Base-by-base conservation (phyloP, 2,888 invertebrate species). In the Hymenopus coronatus region DNA sequence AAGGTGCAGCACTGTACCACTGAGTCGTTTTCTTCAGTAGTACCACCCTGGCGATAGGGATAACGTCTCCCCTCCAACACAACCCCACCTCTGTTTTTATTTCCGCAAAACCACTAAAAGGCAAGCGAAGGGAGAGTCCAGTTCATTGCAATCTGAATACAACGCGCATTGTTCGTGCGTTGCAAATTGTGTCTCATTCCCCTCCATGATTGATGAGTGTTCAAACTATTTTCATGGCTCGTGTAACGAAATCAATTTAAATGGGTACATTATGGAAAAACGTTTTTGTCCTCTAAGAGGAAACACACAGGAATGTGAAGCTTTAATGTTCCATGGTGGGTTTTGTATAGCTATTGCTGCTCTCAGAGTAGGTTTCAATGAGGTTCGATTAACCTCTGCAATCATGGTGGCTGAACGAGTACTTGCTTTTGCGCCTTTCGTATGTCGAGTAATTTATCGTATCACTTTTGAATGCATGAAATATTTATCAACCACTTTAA, bases 171-270 rank as follows among this genome's bases (percentile, higher is more conserved):
- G 54, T 87, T 87, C 87, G 87, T 87, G 87, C 87, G 87, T 87
- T 87, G 33, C 87, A 87, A 87, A 87, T 87, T 87, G 86, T n/a
- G 82, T 82, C 82, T 87, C 82, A 82, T 70, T 70, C 54, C 82
- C 82, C 30, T 82, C 33, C 54, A 30, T 88, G 88, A 85, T 85
- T 88, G 85, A 88, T 88, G 33, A 70, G 40, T 46, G 40, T 82
- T 82, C 54, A 89, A 70, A 87, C 83, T 89, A 33, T 89, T 88
- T 88, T 82, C 88, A 33, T 87, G 89, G 83, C 30, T 84, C 89
- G 30, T 30, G 33, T 46, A 85, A 81, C 82, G 85, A 70, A 82
- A n/a, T 87, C 46, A 84, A 89, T 87, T 85, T 46, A 87, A 89
- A 84, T 87, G 70, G 85, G 84, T 28, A 27, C 28, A 87, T 89